A percentile compares a stretch with the other conserved stretches of the same genome.
phyloP scores from a whole-genome alignment of 2,113 vertebrate species.

The Erythrolamprus reginae region DNA sequence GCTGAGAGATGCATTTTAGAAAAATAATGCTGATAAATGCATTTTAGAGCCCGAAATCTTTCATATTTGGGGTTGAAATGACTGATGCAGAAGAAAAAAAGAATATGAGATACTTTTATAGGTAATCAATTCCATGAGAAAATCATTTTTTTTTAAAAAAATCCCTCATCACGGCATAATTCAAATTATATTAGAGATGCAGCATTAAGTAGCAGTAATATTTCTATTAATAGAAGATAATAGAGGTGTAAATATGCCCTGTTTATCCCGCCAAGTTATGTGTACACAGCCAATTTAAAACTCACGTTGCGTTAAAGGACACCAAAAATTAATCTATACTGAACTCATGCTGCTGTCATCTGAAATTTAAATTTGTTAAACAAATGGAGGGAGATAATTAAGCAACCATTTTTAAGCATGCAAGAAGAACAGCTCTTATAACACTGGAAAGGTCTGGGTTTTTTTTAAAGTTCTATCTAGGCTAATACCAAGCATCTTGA shows the following conservation, averaged over 20 bases:
- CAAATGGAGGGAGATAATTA: conserved; percentile 34
- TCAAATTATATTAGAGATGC: not conserved
- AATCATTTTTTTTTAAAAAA: not conserved
- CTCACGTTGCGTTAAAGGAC: not conserved
- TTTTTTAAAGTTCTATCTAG: conserved; percentile 29
- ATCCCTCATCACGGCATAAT: not conserved
- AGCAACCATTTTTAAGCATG: not conserved
- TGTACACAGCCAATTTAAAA: not conserved
- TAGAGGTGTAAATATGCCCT: not conserved
- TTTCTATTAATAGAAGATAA: not conserved
- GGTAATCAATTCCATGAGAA: not conserved
- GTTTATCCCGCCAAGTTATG: not conserved
- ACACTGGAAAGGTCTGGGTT: not conserved
- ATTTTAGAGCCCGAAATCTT: not conserved
- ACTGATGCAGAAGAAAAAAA: not conserved
- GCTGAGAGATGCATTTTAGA: not conserved
- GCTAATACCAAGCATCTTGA: conserved; percentile 17
- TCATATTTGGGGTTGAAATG: not conserved
- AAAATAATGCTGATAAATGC: not conserved
- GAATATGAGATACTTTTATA: not conserved
- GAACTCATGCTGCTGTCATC: conserved; percentile 20
- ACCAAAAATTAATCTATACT: not conserved
- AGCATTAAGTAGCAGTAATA: not conserved
- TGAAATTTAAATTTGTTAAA: conserved; percentile 44
- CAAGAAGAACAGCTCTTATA: conserved; percentile 25